These are phyloP conservation scores for Orientallactaga sibirica DNA, from an alignment of 2,797 vertebrate genomes.

Conservation along the genomic window DNA sequence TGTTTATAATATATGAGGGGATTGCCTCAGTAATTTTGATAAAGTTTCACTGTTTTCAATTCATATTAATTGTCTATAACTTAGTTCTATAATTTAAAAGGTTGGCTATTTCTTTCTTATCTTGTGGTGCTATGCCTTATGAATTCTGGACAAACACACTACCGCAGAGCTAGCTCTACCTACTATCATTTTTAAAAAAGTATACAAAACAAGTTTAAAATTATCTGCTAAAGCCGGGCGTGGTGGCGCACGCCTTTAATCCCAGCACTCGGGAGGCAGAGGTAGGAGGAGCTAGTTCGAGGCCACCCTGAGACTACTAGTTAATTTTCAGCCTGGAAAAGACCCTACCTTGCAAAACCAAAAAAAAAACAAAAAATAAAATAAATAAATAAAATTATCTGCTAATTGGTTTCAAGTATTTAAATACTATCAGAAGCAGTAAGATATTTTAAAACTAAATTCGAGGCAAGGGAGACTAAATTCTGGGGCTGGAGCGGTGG, in stretches of 20 bases:
- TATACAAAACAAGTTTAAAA: constrained; percentile 12
- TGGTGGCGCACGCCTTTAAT: too few relatives aligned
- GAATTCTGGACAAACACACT: background rate
- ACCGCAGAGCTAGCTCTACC: background rate
- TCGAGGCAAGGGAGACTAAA: too few relatives aligned
- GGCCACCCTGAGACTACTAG: too few relatives aligned
- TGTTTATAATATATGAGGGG: background rate
- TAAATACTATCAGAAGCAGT: constrained; percentile 9
- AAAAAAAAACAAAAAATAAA: too few relatives aligned
- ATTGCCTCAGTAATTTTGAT: background rate
- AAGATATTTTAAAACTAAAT: background rate
- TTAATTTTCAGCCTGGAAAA: too few relatives aligned
- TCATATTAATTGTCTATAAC: background rate
- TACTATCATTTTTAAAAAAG: background rate
- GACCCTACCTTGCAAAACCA: too few relatives aligned
- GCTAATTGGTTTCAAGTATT: background rate
- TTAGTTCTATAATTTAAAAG: background rate
- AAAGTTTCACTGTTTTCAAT: constrained; percentile 4
- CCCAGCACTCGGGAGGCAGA: too few relatives aligned
- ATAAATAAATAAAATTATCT: background rate
- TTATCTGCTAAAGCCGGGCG: background rate
- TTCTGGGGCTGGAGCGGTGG: too few relatives aligned
- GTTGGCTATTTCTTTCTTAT: background rate
- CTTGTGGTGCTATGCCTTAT: background rate
- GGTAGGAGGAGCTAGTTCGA: too few relatives aligned